Evolutionary conservation across 1,140 invertebrate genomes (phyloP).

Genomic region (Papilio polyxenes): DNA sequence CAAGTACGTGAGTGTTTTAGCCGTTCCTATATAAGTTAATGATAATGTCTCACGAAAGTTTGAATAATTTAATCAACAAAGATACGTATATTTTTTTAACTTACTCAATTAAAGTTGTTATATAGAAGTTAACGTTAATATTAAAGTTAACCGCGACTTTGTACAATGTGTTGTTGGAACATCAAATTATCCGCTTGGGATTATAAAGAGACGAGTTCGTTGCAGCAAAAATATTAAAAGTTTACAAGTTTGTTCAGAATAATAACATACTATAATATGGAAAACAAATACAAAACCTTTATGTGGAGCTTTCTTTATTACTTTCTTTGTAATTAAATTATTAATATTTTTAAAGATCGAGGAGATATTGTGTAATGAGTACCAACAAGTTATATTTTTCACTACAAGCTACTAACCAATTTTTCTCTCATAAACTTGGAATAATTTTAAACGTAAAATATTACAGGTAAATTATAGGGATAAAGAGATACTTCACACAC

Average conservation of each 20-base stretch:
- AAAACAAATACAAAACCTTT: not conserved
- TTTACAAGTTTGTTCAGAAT: not conserved
- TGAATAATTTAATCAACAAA: too few species aligned
- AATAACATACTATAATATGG: not conserved
- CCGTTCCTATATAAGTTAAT: too few species aligned
- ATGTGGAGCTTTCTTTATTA: not conserved
- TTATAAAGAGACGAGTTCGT: not conserved
- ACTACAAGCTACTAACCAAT: too few species aligned
- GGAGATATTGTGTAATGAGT: too few species aligned
- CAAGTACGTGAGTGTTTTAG: too few species aligned
- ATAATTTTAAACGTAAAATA: too few species aligned
- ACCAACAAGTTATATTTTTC: too few species aligned
- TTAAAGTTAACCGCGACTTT: not conserved
- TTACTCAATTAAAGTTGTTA: not conserved
- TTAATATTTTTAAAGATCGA: not conserved
- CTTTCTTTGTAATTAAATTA: not conserved
- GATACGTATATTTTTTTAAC: too few species aligned
- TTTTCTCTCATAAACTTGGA: too few species aligned
- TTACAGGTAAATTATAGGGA: too few species aligned
- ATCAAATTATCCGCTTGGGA: not conserved
- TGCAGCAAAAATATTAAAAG: not conserved
- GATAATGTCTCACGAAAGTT: too few species aligned
- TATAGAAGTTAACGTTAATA: not conserved
- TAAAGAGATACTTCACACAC: too few species aligned
- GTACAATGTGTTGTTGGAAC: not conserved